Evolutionary conservation across 2,797 vertebrate genomes (phyloP), one percentile per base, ranked within the genome.

Genomic region (Parauchenoglanis punctatus): DNA sequence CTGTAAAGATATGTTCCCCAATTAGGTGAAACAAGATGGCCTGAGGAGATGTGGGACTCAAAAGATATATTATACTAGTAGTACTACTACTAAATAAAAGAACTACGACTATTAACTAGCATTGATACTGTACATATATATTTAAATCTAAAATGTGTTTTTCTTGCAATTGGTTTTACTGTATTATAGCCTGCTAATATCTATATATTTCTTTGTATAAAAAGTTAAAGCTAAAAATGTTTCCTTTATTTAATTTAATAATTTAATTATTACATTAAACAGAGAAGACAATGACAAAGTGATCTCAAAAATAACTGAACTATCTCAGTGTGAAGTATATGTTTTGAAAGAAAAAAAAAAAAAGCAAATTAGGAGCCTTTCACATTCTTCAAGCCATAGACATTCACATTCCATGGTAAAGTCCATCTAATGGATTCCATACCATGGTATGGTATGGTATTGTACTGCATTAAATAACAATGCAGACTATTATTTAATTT

Each of bases 251-350:
- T 54, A 17, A 6, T 1, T 18, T 28, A 13, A 28, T 54, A 11
- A 18, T 56, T 78, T 17, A 76, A 28, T 77, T 56, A 20, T 58
- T 35, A 20, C 31, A 31, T 35, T 12, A 54, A 76, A 77, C 15
- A 23, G 25, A 59, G 10, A 58, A 35, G 20, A 80, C 54, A 35
- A 23, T 59, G 18, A 25, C 28, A 81, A 61, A 17, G 31, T 3
- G 25, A 56, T 35, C 15, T 76, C 52, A 59, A 72, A 91, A 91
- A 94, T 94, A 90, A 90, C 91, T 94, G 28, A 94, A 91, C 94
- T 94, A 90, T 90, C 93, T 95, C 67, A 68, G 91, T 91, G 87
- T 54, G 72, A 89, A 91, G 70, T 89, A 89, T 92, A 89, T 44
- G 78, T 25, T 61, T 81, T 61, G 56, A 91, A 89, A 73, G 80